These are phyloP conservation scores for Drosophila neutralis DNA, from an alignment of 2,888 invertebrate species.

Conservation along the genomic window DNA sequence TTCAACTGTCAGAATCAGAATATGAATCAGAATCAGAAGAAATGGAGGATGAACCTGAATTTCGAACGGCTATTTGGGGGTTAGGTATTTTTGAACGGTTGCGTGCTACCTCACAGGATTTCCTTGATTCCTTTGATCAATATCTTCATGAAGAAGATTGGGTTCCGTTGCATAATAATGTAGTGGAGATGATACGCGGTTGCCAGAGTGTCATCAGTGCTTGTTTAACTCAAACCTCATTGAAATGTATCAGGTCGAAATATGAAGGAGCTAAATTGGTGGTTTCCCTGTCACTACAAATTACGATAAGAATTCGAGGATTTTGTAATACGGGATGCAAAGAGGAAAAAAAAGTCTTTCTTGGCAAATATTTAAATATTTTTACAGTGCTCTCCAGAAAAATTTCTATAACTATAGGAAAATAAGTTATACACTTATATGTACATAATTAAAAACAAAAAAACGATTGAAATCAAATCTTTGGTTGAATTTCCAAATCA, in stretches of 20 bases:
- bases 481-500: neutral
- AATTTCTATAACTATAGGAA: neutral
- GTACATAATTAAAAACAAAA: neutral
- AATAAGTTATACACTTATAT: neutral
- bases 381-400: neutral
- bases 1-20: neutral
- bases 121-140: neutral
- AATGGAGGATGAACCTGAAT: too few species aligned
- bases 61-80: neutral
- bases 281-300: neutral
- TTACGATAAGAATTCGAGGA: neutral
- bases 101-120: neutral
- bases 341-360: neutral
- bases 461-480: neutral
- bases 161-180: neutral
- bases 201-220: neutral
- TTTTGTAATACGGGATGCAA: neutral
- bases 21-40: neutral
- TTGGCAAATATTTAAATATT: neutral
- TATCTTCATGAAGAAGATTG: neutral
- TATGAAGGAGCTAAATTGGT: neutral
- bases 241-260: neutral
- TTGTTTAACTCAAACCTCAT: neutral
- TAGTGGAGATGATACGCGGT: neutral
- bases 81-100: neutral